phyloP scores from a whole-genome alignment of 2,113 vertebrate genomes.

The Zosterops borbonicus region DNA sequence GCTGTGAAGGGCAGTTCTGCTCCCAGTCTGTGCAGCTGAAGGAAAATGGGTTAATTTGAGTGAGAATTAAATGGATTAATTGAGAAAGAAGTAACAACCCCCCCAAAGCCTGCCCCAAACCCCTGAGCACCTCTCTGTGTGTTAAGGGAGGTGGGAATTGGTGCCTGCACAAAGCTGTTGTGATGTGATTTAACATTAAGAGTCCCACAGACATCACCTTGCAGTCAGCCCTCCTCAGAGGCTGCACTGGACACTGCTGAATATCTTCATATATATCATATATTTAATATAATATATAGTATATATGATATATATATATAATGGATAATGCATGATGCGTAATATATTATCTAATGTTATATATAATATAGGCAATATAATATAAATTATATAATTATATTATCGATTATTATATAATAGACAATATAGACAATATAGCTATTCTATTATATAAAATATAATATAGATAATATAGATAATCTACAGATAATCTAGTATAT shows the following conservation, averaged over 20 bases:
- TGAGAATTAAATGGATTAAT: neutral
- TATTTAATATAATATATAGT: no score
- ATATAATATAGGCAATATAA: no score
- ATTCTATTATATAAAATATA: no score
- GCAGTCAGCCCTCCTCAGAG: neutral
- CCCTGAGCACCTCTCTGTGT: rapidly evolving
- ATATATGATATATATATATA: no score
- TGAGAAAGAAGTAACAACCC: neutral
- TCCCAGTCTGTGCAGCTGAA: neutral
- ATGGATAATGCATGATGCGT: no score
- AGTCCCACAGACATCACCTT: rapidly evolving
- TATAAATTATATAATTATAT: no score
- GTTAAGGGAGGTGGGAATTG: rapidly evolving
- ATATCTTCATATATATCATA: neutral
- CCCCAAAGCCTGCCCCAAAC: no score
- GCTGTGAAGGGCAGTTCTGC: neutral
- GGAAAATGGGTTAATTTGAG: neutral
- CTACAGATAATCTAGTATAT: no score
- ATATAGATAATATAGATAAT: no score
- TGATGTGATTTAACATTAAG: rapidly evolving
- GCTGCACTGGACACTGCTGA: neutral
- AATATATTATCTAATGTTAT: no score
- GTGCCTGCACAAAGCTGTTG: neutral
- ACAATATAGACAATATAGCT: no score
- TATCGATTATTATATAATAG: no score